Conservation (phyloP, 2,797 vertebrate genomes). For the Poecilia velifera region DNA sequence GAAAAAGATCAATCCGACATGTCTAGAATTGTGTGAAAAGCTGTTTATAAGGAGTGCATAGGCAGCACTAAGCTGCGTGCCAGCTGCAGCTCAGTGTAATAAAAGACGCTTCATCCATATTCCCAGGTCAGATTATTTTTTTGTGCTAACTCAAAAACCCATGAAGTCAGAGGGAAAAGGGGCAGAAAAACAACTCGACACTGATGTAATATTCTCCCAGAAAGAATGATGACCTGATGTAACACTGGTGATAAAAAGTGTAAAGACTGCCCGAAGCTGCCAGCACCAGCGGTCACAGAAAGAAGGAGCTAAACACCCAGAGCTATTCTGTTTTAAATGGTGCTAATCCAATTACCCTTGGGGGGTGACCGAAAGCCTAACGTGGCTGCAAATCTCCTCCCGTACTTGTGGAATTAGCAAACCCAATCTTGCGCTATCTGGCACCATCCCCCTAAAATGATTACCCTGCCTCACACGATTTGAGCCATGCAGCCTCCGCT, state of each 20-base stretch:
- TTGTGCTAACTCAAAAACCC: slow-evolving; percentile 47
- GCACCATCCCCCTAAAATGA: slow-evolving; percentile 35
- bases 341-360: slow-evolving; percentile 64
- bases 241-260: slow-evolving; percentile 37
- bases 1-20: slow-evolving; percentile 14
- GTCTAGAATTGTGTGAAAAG: slow-evolving; percentile 43
- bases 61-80: slow-evolving; percentile 41
- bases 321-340: slow-evolving; percentile 61
- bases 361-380: slow-evolving; percentile 49
- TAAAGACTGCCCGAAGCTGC: slow-evolving; percentile 29
- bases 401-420: slow-evolving; percentile 54
- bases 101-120: slow-evolving; percentile 56
- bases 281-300: slow-evolving; percentile 15
- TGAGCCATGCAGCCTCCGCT: slow-evolving; percentile 30
- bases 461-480: slow-evolving; percentile 19
- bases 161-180: slow-evolving; percentile 8
- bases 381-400: slow-evolving; percentile 44
- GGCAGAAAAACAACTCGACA: slow-evolving; percentile 7
- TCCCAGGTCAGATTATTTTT: slow-evolving; percentile 61
- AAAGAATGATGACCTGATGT: slow-evolving; percentile 49
- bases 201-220: slow-evolving; percentile 46
- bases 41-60: slow-evolving; percentile 14
- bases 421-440: slow-evolving; percentile 30
- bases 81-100: slow-evolving; percentile 48
- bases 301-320: slow-evolving; percentile 40